Evolutionary conservation across 2,888 invertebrate species (phyloP).

Genomic region (Neoaliturus tenellus): DNA sequence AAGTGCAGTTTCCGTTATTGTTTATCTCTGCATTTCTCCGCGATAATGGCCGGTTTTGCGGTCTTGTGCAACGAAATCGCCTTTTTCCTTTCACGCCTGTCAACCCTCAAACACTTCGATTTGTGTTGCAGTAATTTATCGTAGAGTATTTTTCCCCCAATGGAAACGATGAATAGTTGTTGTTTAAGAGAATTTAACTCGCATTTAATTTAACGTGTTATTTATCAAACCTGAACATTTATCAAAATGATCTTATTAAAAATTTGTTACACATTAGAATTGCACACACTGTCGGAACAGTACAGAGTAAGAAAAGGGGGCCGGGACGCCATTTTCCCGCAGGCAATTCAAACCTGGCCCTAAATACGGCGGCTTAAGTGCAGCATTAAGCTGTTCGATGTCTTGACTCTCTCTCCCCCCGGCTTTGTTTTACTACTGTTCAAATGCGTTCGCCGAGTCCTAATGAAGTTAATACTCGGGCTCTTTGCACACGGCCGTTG

Average conservation of each 20-base stretch:
- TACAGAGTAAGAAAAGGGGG: neutral
- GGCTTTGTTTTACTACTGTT: constrained; percentile 1
- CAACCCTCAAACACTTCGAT: too few species aligned
- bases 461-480: neutral
- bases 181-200: too few species aligned
- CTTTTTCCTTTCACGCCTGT: too few species aligned
- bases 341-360: constrained; percentile 17
- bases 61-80: neutral
- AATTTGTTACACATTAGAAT: too few species aligned
- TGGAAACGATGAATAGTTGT: too few species aligned
- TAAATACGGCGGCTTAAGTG: constrained; percentile 30
- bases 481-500: neutral
- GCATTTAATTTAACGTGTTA: too few species aligned
- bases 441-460: neutral
- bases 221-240: too few species aligned
- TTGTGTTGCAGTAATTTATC: too few species aligned
- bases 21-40: neutral
- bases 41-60: neutral
- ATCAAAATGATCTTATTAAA: too few species aligned
- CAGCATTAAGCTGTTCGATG: constrained; percentile 28
- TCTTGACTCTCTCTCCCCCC: neutral
- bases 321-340: constrained; percentile 5
- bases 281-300: too few species aligned
- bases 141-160: too few species aligned
- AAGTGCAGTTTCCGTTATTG: neutral